Evolutionary conservation across 1,140 invertebrate genomes (phyloP), one percentile per base, ranked within the genome.

Genomic region (Halyomorpha halys): DNA sequence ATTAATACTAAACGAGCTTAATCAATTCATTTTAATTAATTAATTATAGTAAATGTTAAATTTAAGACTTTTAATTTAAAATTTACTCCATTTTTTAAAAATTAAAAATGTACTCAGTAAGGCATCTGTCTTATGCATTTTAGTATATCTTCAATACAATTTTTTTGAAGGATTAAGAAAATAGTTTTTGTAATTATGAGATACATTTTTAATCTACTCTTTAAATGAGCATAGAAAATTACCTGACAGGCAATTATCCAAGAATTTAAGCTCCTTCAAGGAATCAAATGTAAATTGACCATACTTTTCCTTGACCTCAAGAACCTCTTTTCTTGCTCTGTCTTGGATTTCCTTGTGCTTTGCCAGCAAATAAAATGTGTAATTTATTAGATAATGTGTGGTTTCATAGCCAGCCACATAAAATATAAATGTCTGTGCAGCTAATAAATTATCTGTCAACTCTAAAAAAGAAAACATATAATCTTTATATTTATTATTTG

Each of bases 341-440:
- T 79, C 70, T 65, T 85, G 85, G 8, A 82, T 68, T 0, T 78
- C 72, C 0, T 74, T 78, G 66, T 86, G 71, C 19, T 76, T 69
- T 9, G 85, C 82, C 21, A 88, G 69, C 62, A 80, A 77, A 59
- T 78, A 78, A 9, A 81, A 68, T 0, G 78, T 71, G 64, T 82
- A 82, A 0, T 77, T n/a, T n/a, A n/a, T n/a, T n/a, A n/a, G n/a
- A 70, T 23, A 86, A 70, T 1, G 79, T 0, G 80, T 78, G 0
- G 83, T 84, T 70, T 86, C 83, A 66, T 81, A 86, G 0, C 84
- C 85, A 60, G 80, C 86, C 5, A 79, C 73, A 66, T 86, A 83
- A 69, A 89, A 88, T 11, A 84, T 39, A 1, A 82, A 73, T 1
- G 80, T 79, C 68, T 87, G 83, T 0, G 82, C 79, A 1, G 83